Evolutionary conservation across 2,888 invertebrate genomes (phyloP).

Genomic region (Pristionchus entomophagus): DNA sequence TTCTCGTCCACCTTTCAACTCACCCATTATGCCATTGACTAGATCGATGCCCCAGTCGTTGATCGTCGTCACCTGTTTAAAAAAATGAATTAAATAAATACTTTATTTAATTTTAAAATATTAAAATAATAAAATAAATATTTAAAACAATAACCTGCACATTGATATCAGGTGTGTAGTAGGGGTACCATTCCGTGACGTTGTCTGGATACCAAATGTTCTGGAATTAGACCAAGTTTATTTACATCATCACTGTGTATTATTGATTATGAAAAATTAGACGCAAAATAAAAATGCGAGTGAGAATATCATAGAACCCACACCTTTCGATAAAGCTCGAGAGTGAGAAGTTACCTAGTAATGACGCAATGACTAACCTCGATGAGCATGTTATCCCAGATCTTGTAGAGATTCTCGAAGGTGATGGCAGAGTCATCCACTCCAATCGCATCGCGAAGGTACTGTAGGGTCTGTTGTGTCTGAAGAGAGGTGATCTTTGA

Average conservation of each 20-base stretch:
- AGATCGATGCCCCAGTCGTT: conserved; percentile 34
- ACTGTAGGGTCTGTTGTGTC: background rate
- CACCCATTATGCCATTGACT: conserved; percentile 29
- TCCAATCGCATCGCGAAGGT: background rate
- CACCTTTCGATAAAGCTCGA: background rate
- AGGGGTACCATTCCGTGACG: conserved; percentile 27
- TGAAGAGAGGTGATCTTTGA: background rate
- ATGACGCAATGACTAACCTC: background rate
- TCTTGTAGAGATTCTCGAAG: conserved; percentile 38
- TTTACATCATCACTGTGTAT: background rate
- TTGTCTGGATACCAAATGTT: background rate
- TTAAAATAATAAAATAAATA: background rate
- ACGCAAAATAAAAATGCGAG: no score
- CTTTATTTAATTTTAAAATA: background rate
- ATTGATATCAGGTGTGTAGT: background rate
- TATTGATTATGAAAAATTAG: no score
- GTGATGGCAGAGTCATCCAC: background rate
- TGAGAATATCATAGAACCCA: no score
- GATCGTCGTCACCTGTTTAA: conserved; percentile 22
- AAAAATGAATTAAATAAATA: no score
- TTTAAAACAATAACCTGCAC: background rate
- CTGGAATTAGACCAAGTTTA: background rate
- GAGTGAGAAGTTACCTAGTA: background rate
- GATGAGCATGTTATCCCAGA: conserved; percentile 35
- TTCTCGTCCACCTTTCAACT: no score